Evolutionary conservation across 2,113 vertebrate genomes (phyloP).

Genomic region (Cinclus mexicanus): DNA sequence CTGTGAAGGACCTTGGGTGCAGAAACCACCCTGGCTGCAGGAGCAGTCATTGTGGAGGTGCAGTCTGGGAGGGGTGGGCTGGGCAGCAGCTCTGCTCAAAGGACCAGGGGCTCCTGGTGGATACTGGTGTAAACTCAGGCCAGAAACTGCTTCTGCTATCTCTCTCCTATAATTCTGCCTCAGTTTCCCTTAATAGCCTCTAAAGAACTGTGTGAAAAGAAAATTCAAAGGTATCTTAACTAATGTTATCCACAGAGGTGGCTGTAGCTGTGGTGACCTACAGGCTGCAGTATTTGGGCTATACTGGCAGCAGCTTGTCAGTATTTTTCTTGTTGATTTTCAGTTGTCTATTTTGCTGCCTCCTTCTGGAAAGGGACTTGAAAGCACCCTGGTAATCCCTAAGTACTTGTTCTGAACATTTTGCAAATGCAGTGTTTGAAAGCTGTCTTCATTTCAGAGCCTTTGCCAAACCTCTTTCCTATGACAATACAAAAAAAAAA

Average conservation of each 20-base stretch:
- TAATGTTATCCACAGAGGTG: background rate
- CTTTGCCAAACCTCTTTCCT: background rate
- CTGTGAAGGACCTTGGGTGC: background rate
- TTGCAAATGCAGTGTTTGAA: background rate
- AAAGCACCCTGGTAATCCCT: background rate
- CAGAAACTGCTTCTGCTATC: background rate
- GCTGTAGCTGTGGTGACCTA: background rate
- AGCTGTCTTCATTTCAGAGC: background rate
- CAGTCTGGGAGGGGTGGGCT: background rate
- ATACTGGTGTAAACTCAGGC: background rate
- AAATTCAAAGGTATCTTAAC: background rate
- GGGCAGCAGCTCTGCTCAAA: background rate
- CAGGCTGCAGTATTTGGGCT: background rate
- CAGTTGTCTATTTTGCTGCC: background rate
- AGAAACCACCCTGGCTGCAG: background rate
- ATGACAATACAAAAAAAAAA: background rate
- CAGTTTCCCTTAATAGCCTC: background rate
- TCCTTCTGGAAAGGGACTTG: background rate
- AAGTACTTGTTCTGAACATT: background rate
- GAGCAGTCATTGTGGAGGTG: background rate
- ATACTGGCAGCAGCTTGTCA: background rate
- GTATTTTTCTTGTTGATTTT: background rate
- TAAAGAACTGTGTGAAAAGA: background rate
- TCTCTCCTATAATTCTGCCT: background rate
- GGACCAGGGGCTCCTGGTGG: background rate